Evolutionary conservation across 2,113 vertebrate genomes (phyloP).

Genomic region (Cromileptes altivelis): DNA sequence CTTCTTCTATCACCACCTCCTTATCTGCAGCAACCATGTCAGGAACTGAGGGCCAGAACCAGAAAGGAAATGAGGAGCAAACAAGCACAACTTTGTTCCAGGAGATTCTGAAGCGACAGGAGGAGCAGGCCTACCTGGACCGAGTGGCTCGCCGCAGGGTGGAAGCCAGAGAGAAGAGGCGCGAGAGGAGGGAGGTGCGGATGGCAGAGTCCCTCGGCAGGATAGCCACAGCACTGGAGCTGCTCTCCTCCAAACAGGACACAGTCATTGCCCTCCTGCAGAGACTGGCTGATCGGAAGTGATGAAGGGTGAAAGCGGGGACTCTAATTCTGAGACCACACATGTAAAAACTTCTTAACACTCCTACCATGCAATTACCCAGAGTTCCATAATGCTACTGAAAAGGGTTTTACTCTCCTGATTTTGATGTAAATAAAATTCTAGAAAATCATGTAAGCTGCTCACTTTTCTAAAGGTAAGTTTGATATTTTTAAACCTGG

Average conservation of each 20-base stretch:
- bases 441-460: background rate
- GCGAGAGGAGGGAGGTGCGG: conserved; percentile 78
- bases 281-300: conserved; percentile 84
- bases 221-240: conserved; percentile 85
- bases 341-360: background rate
- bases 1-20: conserved; percentile 41
- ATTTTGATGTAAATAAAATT: background rate
- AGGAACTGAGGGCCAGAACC: conserved; percentile 55
- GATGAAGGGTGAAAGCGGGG: background rate
- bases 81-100: conserved; percentile 57
- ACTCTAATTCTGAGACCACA: background rate
- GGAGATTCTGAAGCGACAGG: conserved; percentile 75
- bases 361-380: background rate
- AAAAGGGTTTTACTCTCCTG: background rate
- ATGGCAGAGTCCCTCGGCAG: conserved; percentile 80
- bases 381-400: background rate
- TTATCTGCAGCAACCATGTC: conserved; percentile 8
- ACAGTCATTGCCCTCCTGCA: conserved; percentile 86
- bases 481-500: too few relatives aligned
- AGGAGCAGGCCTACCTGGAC: conserved; percentile 77
- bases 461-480: background rate
- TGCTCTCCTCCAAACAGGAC: conserved; percentile 87
- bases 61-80: conserved; percentile 64
- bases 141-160: conserved; percentile 69
- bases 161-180: conserved; percentile 81